Evolutionary conservation across 2,113 vertebrate genomes (phyloP).

Genomic region (Neodon shergylaensis): DNA sequence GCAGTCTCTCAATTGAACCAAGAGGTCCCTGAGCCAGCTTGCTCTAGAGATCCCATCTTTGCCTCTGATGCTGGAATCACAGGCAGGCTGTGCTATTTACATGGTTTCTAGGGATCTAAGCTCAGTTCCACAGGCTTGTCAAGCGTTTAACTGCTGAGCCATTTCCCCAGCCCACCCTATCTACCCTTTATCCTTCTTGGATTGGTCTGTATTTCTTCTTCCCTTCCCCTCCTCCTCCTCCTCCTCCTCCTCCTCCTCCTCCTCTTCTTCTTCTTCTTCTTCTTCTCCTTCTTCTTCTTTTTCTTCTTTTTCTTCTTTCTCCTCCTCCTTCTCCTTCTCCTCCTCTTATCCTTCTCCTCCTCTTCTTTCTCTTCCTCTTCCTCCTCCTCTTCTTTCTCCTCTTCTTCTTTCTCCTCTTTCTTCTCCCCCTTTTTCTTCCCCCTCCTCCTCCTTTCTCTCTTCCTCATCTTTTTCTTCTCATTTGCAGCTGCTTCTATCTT

Average conservation of each 20-base stretch:
- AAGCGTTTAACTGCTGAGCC: neutral
- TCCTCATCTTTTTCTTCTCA: neutral
- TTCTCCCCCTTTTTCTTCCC: accelerated
- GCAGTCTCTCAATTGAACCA: neutral
- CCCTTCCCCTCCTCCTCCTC: too few species aligned
- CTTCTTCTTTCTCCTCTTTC: too few species aligned
- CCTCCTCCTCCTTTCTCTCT: too few species aligned
- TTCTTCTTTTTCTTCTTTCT: accelerated
- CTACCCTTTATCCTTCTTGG: neutral
- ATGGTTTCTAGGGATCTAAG: neutral
- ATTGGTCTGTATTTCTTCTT: neutral
- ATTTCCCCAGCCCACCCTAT: neutral
- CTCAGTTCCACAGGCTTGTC: neutral
- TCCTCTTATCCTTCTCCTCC: too few species aligned
- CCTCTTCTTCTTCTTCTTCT: too few species aligned
- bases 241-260: too few species aligned
- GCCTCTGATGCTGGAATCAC: neutral
- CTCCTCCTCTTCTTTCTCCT: too few species aligned
- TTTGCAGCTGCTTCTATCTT: neutral
- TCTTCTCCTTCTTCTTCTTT: too few species aligned
- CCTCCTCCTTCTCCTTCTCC: accelerated
- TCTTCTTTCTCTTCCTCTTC: neutral
- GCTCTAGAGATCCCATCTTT: neutral
- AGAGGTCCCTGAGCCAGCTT: neutral
- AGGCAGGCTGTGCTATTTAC: neutral